These are phyloP conservation scores for Hydractinia echinata DNA, from an alignment of 30 jellyfish, hydroid and myxozoan genomes.

Conservation along the genomic window DNA sequence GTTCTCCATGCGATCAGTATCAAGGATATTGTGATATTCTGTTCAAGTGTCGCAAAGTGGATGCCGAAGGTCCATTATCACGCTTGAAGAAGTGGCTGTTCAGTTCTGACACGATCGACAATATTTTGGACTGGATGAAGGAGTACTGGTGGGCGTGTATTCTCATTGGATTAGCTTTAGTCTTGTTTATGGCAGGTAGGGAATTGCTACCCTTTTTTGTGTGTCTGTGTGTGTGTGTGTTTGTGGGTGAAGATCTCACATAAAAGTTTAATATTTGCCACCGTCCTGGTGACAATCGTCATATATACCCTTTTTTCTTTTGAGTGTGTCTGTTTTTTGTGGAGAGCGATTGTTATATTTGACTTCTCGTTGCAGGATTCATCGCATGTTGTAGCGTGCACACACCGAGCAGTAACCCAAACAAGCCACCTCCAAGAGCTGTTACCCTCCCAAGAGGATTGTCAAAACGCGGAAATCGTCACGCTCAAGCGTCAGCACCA, in stretches of 20 bases:
- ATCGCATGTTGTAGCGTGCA: conserved; percentile 91
- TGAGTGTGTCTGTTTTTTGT: too few species aligned
- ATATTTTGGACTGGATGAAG: conserved; percentile 70
- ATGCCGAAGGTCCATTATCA: conserved; percentile 90
- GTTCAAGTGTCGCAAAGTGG: conserved; percentile 81
- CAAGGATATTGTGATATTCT: conserved; percentile 80
- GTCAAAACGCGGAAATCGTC: conserved; percentile 52
- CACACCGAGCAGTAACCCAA: conserved; percentile 97
- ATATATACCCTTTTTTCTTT: too few species aligned
- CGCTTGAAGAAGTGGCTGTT: conserved; percentile 63
- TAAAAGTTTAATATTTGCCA: too few species aligned
- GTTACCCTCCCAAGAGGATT: conserved; percentile 83
- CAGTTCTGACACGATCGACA: conserved; percentile 48
- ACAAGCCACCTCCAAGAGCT: conserved; percentile 67
- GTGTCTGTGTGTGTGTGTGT: not conserved
- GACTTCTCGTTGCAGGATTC: conserved; percentile 49
- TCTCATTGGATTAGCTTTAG: conserved; percentile 71
- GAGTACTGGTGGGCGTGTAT: conserved; percentile 94
- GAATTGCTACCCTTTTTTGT: not conserved
- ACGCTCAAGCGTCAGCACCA: conserved; percentile 28
- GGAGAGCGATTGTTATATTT: too few species aligned
- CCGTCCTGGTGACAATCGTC: too few species aligned
- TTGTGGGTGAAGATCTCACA: too few species aligned
- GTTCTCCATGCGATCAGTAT: conserved; percentile 82
- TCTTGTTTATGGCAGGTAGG: conserved; percentile 85